Evolutionary conservation across 2,888 invertebrate genomes (phyloP), one percentile per base, ranked within the genome.

Genomic region (Agrypnus murinus): DNA sequence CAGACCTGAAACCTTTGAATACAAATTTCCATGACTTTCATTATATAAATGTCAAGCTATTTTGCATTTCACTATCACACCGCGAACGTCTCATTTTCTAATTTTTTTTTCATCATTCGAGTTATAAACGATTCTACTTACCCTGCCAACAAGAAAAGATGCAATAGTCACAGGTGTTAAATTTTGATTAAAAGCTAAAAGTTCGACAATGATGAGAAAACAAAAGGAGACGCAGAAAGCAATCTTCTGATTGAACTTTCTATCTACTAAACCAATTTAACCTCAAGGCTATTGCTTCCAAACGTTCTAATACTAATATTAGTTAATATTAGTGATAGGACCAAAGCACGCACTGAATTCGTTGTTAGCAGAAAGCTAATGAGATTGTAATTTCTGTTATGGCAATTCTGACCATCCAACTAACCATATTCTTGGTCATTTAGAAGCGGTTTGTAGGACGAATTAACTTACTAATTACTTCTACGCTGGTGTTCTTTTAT

Each of bases 321-420:
- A 12, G 31, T 31, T 31, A 31, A 50, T 50, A 32, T 25, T 50
- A 50, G 32, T 12, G 31, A 32, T 31, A 50, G 14, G 31, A 25
- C 12, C 6, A 50, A 46, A 4, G 15, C 45, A 17, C n/a, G 8
- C 45, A 15, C 15, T 17, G 15, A 17, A 31, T 50, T 50, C 25
- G 50, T 50, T 50, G 50, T 50, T 50, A 6, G 31, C 10, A 14
- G 12, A 50, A 12, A 12, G 50, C 50, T 50, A 50, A 50, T 50
- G 50, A 50, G 32, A 50, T 31, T 32, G 50, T 50, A 50, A 50
- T 50, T 50, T 50, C 31, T 4, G 31, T 31, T 31, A 50, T 50
- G 10, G 50, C 15, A 25, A 19, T 48, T 48, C 25, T 15, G n/a
- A 10, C 50, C 50, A 50, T 50, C 14, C 12, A 50, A 31, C 50